Conservation (phyloP, 2,888 invertebrate species). For the Drosophila setosimentum region DNA sequence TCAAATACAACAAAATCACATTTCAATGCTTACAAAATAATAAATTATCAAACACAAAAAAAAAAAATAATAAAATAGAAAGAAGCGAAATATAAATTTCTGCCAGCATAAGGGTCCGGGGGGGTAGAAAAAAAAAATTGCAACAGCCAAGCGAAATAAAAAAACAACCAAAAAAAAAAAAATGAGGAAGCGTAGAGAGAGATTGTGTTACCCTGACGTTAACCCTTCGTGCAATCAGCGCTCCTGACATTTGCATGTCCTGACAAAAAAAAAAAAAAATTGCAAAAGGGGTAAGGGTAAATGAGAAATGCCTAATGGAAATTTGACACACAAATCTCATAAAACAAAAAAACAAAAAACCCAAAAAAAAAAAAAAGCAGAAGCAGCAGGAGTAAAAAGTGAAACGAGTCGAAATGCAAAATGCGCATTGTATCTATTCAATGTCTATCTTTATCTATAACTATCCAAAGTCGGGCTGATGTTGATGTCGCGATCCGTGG, state of each 20-base stretch:
- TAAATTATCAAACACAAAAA: conserved; percentile 84
- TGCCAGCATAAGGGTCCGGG: neutral
- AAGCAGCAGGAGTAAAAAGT: conserved; percentile 2
- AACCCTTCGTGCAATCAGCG: conserved; percentile 69
- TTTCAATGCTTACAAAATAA: conserved; percentile 84
- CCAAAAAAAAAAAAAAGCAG: conserved; percentile 1
- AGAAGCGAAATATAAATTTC: conserved; percentile 62
- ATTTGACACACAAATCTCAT: conserved; percentile 82
- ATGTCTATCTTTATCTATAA: conserved; percentile 58
- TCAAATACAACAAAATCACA: conserved; percentile 70
- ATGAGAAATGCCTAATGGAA: conserved; percentile 81
- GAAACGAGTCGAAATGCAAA: conserved; percentile 51
- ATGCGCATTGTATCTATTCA: conserved; percentile 80
- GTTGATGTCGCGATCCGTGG: conserved; percentile 17
- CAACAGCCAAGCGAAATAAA: conserved; percentile 50
- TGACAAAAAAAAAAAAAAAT: conserved; percentile 37
- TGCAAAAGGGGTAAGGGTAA: conserved; percentile 58
- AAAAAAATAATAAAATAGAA: conserved; percentile 11
- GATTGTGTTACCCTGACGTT: conserved; percentile 79
- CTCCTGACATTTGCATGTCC: conserved; percentile 76
- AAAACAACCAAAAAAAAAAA: conserved; percentile 32
- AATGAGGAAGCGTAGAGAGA: conserved; percentile 49
- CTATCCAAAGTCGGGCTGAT: conserved; percentile 16
- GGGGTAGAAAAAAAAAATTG: conserved; percentile 56
- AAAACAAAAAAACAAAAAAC: conserved; percentile 62